Conservation (phyloP, 1,140 invertebrate species). For the Drosophila repletoides region DNA sequence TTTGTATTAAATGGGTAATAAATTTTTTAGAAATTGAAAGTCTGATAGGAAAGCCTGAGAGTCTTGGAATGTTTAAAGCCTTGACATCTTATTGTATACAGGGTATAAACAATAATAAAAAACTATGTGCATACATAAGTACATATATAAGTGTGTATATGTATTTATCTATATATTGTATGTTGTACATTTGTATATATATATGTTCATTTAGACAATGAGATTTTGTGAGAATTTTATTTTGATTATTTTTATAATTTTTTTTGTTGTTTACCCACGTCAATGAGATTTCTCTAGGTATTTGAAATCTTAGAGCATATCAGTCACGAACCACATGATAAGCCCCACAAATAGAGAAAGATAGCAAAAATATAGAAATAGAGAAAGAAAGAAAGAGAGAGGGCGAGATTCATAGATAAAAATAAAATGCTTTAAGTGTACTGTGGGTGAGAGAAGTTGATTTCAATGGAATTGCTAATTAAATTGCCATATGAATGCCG, state of each 20-base stretch:
- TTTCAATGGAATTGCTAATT: constrained; percentile 76
- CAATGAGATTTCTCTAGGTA: constrained; percentile 41
- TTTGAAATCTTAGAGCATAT: constrained; percentile 47
- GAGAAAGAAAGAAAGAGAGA: background rate
- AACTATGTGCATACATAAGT: background rate
- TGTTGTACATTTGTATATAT: background rate
- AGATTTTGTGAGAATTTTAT: constrained; percentile 32
- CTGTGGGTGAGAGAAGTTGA: constrained; percentile 33
- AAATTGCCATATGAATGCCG: constrained; percentile 65
- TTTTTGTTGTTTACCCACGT: constrained; percentile 30
- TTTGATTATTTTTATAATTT: constrained; percentile 37
- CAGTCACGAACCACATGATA: constrained; percentile 64
- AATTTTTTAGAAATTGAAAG: too few species aligned
- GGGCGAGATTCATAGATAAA: background rate
- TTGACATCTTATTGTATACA: background rate
- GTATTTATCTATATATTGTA: background rate
- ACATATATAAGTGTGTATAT: background rate
- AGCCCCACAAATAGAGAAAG: background rate
- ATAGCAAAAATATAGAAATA: background rate
- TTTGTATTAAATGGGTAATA: too few species aligned
- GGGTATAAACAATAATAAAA: background rate
- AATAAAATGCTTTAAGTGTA: constrained; percentile 6
- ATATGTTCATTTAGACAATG: constrained; percentile 28
- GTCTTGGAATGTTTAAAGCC: too few species aligned
- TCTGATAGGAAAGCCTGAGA: too few species aligned